Percentiles rank a stretch among this genome's conserved stretches.
Evolutionary conservation across 2,888 invertebrate genomes (phyloP).

Genomic region (Euplagia quadripunctaria): DNA sequence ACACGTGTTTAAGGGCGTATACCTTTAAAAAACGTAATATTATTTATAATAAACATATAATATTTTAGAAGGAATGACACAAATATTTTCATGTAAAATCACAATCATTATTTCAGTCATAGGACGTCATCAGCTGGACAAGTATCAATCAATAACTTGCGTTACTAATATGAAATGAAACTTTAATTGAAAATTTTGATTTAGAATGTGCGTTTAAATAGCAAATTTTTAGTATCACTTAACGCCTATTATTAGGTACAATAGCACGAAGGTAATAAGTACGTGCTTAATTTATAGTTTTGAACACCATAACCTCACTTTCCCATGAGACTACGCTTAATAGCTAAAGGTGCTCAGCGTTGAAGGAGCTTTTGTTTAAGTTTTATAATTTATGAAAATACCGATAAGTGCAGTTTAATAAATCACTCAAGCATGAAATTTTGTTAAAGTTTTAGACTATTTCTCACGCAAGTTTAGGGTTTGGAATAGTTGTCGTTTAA

Average conservation of each 20-base stretch:
- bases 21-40: too few relatives aligned
- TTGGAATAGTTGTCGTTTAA: slow-evolving; percentile 1
- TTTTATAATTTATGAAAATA: slow-evolving; percentile 37
- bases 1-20: too few relatives aligned
- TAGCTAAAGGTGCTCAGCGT: slow-evolving; percentile 17
- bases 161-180: too few relatives aligned
- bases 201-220: neutral
- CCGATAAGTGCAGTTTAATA: slow-evolving; percentile 29
- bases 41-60: too few relatives aligned
- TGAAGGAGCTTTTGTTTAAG: slow-evolving; percentile 39
- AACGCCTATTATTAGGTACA: neutral
- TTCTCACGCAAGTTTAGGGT: slow-evolving; percentile 25
- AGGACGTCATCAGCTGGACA: too few relatives aligned
- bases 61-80: too few relatives aligned
- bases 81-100: too few relatives aligned
- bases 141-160: too few relatives aligned
- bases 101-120: too few relatives aligned
- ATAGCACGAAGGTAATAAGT: neutral
- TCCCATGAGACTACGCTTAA: slow-evolving; percentile 33
- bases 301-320: slow-evolving; percentile 22
- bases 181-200: too few relatives aligned
- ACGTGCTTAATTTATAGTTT: slow-evolving; percentile 6
- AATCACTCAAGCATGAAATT: slow-evolving; percentile 35
- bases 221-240: neutral
- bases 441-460: slow-evolving; percentile 15